Percentiles rank a stretch among this genome's conserved stretches.
These are phyloP conservation scores for Hiodon tergisus DNA, from an alignment of 2,113 vertebrate genomes.

Conservation along the genomic window DNA sequence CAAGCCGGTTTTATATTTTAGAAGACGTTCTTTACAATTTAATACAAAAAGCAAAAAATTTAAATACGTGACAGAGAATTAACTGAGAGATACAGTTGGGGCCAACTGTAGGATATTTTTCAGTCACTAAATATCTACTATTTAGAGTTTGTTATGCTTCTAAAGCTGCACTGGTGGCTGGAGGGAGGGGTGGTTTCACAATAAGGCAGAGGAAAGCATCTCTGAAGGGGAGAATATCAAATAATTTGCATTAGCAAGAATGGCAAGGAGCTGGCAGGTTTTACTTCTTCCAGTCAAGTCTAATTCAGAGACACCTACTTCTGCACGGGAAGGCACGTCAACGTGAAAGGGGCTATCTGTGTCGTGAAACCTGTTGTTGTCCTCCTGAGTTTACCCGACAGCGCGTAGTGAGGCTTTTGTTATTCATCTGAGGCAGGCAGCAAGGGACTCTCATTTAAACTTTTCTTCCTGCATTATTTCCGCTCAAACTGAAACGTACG, in stretches of 20 bases:
- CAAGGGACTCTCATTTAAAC: constrained; percentile 1
- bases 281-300: background rate
- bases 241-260: background rate
- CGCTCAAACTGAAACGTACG: background rate
- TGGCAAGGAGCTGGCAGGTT: background rate
- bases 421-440: background rate
- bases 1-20: too few species aligned
- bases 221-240: background rate
- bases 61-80: too few species aligned
- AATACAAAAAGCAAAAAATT: too few species aligned
- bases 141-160: too few species aligned
- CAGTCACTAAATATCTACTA: too few species aligned
- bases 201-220: background rate
- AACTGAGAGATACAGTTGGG: too few species aligned
- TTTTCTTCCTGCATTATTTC: background rate
- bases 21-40: too few species aligned
- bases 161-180: too few species aligned
- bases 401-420: background rate
- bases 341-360: background rate
- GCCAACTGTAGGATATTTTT: too few species aligned
- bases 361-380: background rate
- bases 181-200: background rate
- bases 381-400: background rate
- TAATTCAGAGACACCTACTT: background rate
- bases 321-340: background rate